Evolutionary conservation across 2,888 invertebrate genomes (phyloP).

Genomic region (Silvanus unidentatus): DNA sequence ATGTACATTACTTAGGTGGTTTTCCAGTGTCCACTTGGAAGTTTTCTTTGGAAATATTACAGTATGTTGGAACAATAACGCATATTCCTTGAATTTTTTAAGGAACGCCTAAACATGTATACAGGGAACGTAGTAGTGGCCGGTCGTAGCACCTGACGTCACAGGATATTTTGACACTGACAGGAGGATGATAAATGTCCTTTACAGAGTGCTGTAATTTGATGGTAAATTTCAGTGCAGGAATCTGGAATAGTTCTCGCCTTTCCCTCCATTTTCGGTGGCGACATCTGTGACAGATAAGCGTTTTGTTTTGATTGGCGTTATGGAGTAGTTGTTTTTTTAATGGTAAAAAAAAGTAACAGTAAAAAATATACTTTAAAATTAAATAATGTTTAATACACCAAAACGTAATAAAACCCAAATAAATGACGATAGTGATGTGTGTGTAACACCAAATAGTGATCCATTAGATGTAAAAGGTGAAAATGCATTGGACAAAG

Average conservation of each 20-base stretch:
- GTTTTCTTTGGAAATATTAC: no score
- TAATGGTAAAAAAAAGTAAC: slow-evolving; percentile 22
- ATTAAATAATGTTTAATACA: slow-evolving; percentile 29
- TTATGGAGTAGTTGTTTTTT: slow-evolving; percentile 19
- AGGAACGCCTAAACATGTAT: no score
- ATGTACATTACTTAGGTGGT: slow-evolving; percentile 2
- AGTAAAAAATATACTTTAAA: slow-evolving; percentile 22
- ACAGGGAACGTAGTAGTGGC: no score
- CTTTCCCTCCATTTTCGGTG: slow-evolving; percentile 36
- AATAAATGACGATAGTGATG: slow-evolving; percentile 26
- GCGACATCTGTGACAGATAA: slow-evolving; percentile 29
- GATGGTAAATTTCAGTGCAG: no score
- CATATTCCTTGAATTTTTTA: no score
- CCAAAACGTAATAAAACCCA: slow-evolving; percentile 34
- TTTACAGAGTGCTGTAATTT: no score
- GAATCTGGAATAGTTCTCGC: neutral
- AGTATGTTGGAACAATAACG: no score
- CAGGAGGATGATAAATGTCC: no score
- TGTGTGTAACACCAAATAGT: slow-evolving; percentile 32
- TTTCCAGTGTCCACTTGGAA: no score
- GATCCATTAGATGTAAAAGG: slow-evolving; percentile 30
- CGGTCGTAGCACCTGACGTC: no score
- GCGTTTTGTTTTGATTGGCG: slow-evolving; percentile 35
- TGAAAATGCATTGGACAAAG: slow-evolving; percentile 34
- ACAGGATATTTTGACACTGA: no score